phyloP scores from a whole-genome alignment of 2,888 invertebrate species.

The Drosophila rubida region DNA sequence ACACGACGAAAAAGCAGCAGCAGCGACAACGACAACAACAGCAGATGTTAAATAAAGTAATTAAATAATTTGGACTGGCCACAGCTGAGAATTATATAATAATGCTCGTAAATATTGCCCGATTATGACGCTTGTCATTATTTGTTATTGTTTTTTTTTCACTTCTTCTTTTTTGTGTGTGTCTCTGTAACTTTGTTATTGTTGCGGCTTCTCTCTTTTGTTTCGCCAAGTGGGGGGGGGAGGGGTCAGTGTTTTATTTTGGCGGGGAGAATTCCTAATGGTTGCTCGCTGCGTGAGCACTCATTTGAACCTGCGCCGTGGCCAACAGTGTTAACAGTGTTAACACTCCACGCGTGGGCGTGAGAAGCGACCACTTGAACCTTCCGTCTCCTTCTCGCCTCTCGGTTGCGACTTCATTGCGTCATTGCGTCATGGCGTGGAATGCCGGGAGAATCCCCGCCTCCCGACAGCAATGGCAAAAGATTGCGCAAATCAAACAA shows the following conservation, averaged over 20 bases:
- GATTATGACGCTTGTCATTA: slow-evolving; percentile 42
- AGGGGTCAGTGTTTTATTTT: too few relatives aligned
- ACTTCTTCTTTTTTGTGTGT: not conserved
- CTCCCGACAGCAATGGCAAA: not conserved
- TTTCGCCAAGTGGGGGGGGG: not conserved
- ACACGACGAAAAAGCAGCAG: slow-evolving; percentile 12
- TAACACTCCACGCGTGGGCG: slow-evolving; percentile 20
- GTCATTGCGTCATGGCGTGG: slow-evolving; percentile 6
- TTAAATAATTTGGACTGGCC: slow-evolving; percentile 33
- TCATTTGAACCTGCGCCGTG: slow-evolving; percentile 20
- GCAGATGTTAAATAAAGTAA: slow-evolving; percentile 24
- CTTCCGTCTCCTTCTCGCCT: not conserved
- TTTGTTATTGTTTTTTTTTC: slow-evolving; percentile 33
- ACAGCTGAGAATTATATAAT: slow-evolving; percentile 45
- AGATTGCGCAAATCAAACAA: slow-evolving; percentile 11
- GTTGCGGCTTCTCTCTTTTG: not conserved
- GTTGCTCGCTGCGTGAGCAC: slow-evolving; percentile 38
- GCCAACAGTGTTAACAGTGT: slow-evolving; percentile 32
- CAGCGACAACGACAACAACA: slow-evolving; percentile 1
- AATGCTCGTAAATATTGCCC: slow-evolving; percentile 27
- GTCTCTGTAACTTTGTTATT: too few relatives aligned
- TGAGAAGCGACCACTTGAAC: slow-evolving; percentile 11
- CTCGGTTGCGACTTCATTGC: too few relatives aligned
- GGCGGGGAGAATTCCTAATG: slow-evolving; percentile 13
- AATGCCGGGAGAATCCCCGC: not conserved